Base-by-base conservation (phyloP, 2,113 vertebrate genomes). In the Archocentrus centrarchus region DNA sequence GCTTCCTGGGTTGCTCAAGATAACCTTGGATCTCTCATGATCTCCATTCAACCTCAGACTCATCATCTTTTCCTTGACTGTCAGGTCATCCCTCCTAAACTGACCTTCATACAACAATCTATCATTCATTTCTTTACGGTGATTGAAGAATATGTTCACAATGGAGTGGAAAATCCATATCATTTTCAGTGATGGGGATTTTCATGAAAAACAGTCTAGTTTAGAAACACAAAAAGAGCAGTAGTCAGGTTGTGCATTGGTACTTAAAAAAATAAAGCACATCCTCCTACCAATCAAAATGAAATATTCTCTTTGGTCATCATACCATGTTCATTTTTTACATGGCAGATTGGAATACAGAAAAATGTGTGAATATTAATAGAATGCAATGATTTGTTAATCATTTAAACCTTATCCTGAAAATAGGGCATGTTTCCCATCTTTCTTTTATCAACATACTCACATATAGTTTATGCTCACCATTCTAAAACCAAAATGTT, bases 271-370 rank as follows among this genome's bases (percentile, higher is more conserved):
- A 63, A 10, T 66, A 44, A 66, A 1, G 39, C 15, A 37, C 0
- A 24, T 3, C n/a, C 8, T 8, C 4, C 63, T 10, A 6, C 7
- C n/a, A 66, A 66, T 44, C 63, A 47, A 47, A 68, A 30, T 30
- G 10, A 27, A 47, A 50, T 4, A 2, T 70, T 70, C 22, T 50
- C 64, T 70, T 70, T 70, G 41, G 3, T 70, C 24, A 20, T 70
- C 27, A 70, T 70, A 37, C 1, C 41, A 70, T 50, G 2, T 68
- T 17, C 11, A 11, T n/a, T 30, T 70, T 70, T 20, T 50, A 70
- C 44, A 20, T 18, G 22, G 27, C 27, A 68, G 47, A 17, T 0
- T 47, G 9, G 0, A 1, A 50, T 50, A 18, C 0, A 0, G 7
- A 50, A 50, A 50, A 50, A 70, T 0, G 5, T 70, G 9, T 7